These are phyloP conservation scores for Origma solitaria DNA, from an alignment of 2,113 vertebrate genomes.

Conservation along the genomic window DNA sequence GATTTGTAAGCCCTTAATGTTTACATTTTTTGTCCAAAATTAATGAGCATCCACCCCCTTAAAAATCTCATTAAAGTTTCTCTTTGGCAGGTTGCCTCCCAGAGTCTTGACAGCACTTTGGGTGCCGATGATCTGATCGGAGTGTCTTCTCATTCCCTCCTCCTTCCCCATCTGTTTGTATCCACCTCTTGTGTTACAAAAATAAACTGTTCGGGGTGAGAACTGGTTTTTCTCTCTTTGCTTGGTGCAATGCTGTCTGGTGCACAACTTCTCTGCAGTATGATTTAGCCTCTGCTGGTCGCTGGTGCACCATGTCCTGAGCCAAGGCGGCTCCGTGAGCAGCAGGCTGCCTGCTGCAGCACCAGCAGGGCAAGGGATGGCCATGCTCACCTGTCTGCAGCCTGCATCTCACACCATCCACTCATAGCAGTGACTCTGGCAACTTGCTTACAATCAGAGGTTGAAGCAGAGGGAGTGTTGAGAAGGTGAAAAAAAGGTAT, in stretches of 20 bases:
- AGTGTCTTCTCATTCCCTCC: constrained; percentile 40
- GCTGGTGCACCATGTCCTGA: background rate
- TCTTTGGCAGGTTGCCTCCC: constrained; percentile 35
- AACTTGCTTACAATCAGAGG: background rate
- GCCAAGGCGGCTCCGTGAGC: background rate
- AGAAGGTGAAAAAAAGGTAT: background rate
- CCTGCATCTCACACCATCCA: background rate
- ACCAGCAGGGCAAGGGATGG: accelerated
- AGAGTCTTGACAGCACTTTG: constrained; percentile 31
- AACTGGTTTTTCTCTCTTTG: background rate
- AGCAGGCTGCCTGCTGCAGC: background rate
- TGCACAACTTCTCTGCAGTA: background rate
- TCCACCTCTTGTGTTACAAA: constrained; percentile 26
- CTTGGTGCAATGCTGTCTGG: background rate
- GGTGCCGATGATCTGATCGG: background rate
- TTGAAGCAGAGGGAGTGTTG: background rate
- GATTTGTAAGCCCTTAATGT: background rate
- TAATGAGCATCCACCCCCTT: constrained; percentile 18
- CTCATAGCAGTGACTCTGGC: background rate
- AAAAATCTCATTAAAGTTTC: constrained; percentile 41
- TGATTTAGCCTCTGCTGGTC: background rate
- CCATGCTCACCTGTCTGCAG: background rate
- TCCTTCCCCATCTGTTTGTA: constrained; percentile 54
- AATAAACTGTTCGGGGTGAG: constrained; percentile 14
- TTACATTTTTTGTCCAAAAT: constrained; percentile 32